Evolutionary conservation across 2,113 vertebrate species (phyloP).

Genomic region (Alectura lathami): DNA sequence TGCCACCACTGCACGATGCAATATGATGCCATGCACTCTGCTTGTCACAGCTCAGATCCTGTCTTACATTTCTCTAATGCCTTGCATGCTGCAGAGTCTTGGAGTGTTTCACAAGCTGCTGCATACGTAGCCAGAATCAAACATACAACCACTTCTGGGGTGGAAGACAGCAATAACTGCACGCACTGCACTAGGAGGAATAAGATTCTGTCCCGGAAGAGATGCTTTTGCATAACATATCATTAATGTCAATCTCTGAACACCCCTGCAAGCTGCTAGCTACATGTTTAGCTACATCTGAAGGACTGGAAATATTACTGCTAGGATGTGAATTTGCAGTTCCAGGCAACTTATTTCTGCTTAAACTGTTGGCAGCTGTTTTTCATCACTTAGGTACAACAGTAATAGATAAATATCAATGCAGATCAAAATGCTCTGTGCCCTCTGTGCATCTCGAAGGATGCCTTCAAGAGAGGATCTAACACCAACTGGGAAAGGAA

Average conservation of each 20-base stretch:
- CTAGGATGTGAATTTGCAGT: slow-evolving; percentile 11
- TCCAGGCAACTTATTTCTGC: slow-evolving; percentile 16
- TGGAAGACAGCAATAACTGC: neutral
- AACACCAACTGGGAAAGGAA: neutral
- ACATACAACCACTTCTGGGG: neutral
- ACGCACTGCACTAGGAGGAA: neutral
- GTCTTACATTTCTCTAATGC: slow-evolving; percentile 48
- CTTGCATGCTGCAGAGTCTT: neutral
- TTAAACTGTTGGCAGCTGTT: neutral
- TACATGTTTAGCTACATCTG: neutral
- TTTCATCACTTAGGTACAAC: neutral
- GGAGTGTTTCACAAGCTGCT: slow-evolving; percentile 37
- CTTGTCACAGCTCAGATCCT: slow-evolving; percentile 49
- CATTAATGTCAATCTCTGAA: neutral
- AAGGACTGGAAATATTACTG: neutral
- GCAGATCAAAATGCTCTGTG: neutral
- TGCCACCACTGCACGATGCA: neutral
- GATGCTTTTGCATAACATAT: slow-evolving; percentile 20
- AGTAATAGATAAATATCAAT: neutral
- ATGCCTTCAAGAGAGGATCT: neutral
- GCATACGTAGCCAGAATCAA: slow-evolving; percentile 13
- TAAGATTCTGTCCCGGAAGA: slow-evolving; percentile 15
- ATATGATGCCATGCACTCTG: slow-evolving; percentile 48
- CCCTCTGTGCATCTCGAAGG: neutral
- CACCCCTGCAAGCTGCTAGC: neutral